Evolutionary conservation across 2,797 vertebrate species (phyloP), one percentile per base, ranked within the genome.

Genomic region (Myotis pilosus): DNA sequence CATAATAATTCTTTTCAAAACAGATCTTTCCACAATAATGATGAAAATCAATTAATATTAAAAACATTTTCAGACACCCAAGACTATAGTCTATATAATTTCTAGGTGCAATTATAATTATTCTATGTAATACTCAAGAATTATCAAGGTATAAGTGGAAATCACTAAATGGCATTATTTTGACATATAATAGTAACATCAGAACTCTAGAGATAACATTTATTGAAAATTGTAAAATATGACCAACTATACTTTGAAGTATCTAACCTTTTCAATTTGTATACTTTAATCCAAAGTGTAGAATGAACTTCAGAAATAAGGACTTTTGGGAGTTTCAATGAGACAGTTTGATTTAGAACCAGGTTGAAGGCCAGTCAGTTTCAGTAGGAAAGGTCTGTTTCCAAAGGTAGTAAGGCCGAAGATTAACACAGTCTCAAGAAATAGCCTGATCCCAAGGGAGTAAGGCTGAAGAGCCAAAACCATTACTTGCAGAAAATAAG

Each of bases 171-270:
- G 8, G 9, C 11, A 38, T 57, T 71, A 53, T 89, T 75, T 62
- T 95, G 49, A 95, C 96, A 92, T 82, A 22, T 55, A 55, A 33
- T 96, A 95, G 71, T 80, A 92, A 78, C 41, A 88, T 92, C 60
- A 57, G 44, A 47, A 20, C 62, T 87, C 88, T 97, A 22, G 75
- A 44, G 82, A 96, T 55, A 62, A 28, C 71, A 90, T 72, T 74
- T 47, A 51, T 92, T 60, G 11, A 89, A 44, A 30, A 86, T 41
- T 92, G 71, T 92, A 96, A 66, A 91, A 92, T 95, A 6, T 87
- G 23, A 91, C 3, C 6, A 90, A 47, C 47, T 10, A 2, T 75
- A 68, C 0, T 23, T 81, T 91, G 53, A 86, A 94, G 71, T n/a
- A 75, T 95, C 69, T 79, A 91, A 87, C 80, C 62, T 97, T 88